These are phyloP conservation scores for Danaus chrysippus DNA, from an alignment of 2,888 invertebrate genomes.

Conservation along the genomic window DNA sequence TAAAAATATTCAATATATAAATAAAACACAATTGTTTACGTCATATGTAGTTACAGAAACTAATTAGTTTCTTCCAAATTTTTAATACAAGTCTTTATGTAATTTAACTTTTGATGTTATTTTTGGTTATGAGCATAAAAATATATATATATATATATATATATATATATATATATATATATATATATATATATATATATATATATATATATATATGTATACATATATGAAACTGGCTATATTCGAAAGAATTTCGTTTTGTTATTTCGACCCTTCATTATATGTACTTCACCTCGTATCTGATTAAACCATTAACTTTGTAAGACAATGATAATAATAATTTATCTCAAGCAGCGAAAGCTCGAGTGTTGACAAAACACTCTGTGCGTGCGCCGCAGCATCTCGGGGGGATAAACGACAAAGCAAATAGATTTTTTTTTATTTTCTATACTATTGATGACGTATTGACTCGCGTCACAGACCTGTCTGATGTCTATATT, in stretches of 20 bases:
- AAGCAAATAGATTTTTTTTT: conserved; percentile 21
- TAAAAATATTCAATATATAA: too few relatives aligned
- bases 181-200: not conserved
- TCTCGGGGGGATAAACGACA: conserved; percentile 39
- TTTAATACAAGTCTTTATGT: too few relatives aligned
- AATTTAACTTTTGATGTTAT: too few relatives aligned
- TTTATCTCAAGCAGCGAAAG: conserved; percentile 1
- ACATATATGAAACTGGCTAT: too few relatives aligned
- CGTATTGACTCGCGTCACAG: not conserved
- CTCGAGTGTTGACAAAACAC: conserved; percentile 49
- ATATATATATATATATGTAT: not conserved
- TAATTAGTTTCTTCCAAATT: too few relatives aligned
- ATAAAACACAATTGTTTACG: too few relatives aligned
- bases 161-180: not conserved
- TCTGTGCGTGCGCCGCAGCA: conserved; percentile 48
- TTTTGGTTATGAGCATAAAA: not conserved
- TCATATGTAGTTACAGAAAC: too few relatives aligned
- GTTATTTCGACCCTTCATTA: not conserved
- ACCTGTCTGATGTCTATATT: too few relatives aligned
- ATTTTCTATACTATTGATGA: conserved; percentile 4
- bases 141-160: not conserved
- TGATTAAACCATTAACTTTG: not conserved
- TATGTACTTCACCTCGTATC: not conserved
- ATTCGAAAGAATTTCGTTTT: not conserved
- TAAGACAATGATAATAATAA: not conserved